phyloP scores from a whole-genome alignment of 2,888 invertebrate species.

The Melieria picta region DNA sequence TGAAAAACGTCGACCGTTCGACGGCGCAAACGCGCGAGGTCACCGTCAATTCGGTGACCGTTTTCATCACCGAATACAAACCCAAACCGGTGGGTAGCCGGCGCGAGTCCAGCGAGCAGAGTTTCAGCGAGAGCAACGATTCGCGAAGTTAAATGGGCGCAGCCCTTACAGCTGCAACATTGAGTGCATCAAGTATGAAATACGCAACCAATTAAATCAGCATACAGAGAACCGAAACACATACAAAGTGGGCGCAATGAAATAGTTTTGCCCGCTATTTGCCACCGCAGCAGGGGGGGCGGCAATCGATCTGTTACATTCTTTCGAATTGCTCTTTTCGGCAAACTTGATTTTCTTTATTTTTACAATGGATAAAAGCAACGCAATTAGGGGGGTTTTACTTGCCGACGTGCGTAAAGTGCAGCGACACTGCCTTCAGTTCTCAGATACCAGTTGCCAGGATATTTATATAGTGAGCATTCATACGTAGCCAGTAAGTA shows the following conservation, averaged over 20 bases:
- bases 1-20: conserved; percentile 93
- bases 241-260: no score
- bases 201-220: not conserved
- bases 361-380: no score
- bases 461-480: conserved; percentile 6
- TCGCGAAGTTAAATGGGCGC: conserved; percentile 64
- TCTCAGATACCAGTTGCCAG: conserved; percentile 24
- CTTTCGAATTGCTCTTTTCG: no score
- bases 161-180: not conserved
- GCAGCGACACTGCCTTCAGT: conserved; percentile 32
- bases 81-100: conserved; percentile 71
- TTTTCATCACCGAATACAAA: conserved; percentile 96
- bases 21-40: conserved; percentile 94
- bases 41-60: conserved; percentile 96
- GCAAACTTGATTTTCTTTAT: no score
- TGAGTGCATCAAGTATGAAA: not conserved
- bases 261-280: no score
- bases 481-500: not conserved
- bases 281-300: no score
- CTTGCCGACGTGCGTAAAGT: not conserved
- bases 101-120: conserved; percentile 66
- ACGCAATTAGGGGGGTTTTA: no score
- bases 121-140: conserved; percentile 67
- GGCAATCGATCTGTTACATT: no score
- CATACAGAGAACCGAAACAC: not conserved